phyloP scores from a whole-genome alignment of 1,140 invertebrate genomes.

The Dufourea novaeangliae region DNA sequence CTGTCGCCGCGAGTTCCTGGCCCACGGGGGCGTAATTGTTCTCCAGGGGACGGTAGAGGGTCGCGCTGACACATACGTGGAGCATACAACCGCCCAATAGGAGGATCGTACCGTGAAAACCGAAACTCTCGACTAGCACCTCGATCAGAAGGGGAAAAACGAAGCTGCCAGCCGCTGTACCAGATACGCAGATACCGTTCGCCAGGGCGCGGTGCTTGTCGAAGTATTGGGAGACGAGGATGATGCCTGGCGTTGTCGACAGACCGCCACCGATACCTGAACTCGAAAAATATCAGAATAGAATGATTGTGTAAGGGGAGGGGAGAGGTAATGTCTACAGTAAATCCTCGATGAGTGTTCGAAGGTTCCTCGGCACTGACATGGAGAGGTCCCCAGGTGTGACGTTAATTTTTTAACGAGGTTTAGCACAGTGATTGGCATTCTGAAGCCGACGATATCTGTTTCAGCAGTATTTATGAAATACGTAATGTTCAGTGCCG shows the following conservation, averaged over 20 bases:
- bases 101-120: conserved; percentile 88
- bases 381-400: too few species aligned
- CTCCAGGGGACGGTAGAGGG: conserved; percentile 85
- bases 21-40: conserved; percentile 80
- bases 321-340: too few species aligned
- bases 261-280: conserved; percentile 89
- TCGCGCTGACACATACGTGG: conserved; percentile 88
- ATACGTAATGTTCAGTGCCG: too few species aligned
- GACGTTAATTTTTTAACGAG: too few species aligned
- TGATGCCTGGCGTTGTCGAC: conserved; percentile 89
- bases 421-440: too few species aligned
- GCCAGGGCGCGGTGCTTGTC: conserved; percentile 89
- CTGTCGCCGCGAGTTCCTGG: conserved; percentile 64
- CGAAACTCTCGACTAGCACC: conserved; percentile 85
- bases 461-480: too few species aligned
- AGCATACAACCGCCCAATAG: conserved; percentile 90
- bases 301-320: too few species aligned
- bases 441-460: too few species aligned
- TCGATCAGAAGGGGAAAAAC: conserved; percentile 89
- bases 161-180: conserved; percentile 90
- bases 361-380: too few species aligned
- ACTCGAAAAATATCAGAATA: conserved; percentile 42
- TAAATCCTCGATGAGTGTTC: too few species aligned
- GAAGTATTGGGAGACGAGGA: conserved; percentile 91
- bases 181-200: conserved; percentile 90